These are phyloP conservation scores for Osmerus mordax DNA, from an alignment of 2,113 vertebrate species.

Conservation along the genomic window DNA sequence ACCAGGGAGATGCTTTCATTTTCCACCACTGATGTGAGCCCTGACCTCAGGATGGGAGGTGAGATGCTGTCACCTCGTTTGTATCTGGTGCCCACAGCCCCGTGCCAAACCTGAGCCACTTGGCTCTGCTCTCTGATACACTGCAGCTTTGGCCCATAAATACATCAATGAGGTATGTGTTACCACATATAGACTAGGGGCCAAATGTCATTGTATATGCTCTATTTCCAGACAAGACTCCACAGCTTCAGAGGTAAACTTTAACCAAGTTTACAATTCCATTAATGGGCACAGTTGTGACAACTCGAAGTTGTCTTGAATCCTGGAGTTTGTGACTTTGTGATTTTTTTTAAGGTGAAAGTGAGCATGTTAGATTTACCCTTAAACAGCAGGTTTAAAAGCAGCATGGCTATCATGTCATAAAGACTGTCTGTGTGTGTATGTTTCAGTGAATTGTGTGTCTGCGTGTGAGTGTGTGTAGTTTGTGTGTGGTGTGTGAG, in stretches of 20 bases:
- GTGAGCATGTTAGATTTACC: constrained; percentile 19
- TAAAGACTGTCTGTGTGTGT: background rate
- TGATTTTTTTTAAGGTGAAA: constrained; percentile 14
- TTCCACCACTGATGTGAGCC: background rate
- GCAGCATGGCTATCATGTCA: background rate
- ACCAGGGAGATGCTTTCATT: constrained; percentile 9
- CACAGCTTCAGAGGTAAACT: background rate
- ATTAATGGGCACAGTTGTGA: constrained; percentile 41
- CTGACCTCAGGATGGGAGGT: constrained; percentile 14
- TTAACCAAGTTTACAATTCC: constrained; percentile 3
- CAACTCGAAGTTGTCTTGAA: background rate
- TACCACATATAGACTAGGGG: constrained; percentile 3
- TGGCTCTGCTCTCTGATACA: constrained; percentile 37
- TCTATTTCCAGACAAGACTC: constrained; percentile 24
- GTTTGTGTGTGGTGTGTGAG: constrained; percentile 10
- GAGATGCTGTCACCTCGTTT: background rate
- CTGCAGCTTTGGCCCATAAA: constrained; percentile 27
- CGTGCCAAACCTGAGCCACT: constrained; percentile 32
- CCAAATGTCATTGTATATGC: constrained; percentile 17
- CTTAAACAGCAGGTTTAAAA: background rate
- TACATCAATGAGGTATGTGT: constrained; percentile 18
- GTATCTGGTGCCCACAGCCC: constrained; percentile 10
- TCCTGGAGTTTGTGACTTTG: too few species aligned
- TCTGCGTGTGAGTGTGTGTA: background rate
- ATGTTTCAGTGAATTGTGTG: background rate